Base-by-base conservation (phyloP, 2,888 invertebrate species). In the Agrilus biguttatus region DNA sequence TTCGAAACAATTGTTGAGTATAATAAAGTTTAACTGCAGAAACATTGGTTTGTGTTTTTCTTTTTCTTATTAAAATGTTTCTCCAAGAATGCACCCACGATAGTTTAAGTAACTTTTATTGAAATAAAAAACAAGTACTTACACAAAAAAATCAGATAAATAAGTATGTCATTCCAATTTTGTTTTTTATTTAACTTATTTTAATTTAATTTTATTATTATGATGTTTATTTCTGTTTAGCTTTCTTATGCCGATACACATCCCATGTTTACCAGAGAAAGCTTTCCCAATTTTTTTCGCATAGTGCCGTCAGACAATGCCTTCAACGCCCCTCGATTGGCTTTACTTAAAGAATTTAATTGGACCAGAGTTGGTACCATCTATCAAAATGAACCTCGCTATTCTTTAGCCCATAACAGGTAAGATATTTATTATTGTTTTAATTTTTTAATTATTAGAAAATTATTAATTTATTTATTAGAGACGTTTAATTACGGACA, bases 351-450 rank as follows among this genome's bases (percentile, higher is more conserved):
- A 59, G 80, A 84, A 56, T 98, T 91, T 71, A 95, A 96, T 69
- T 98, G 98, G 98, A 95, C 91, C 1, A 72, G 89, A 46, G 93
- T 98, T 33, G 97, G 95, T 2, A 97, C 96, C 2, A 81, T 98
- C 49, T 97, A 93, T 63, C 95, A 95, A 66, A 95, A 95, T 62
- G 88, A 92, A 56, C 92, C 93, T 0, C 71, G 92, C 65, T 93
- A 92, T 63, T 87, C 92, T 4, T 68, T 95, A 71, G 65, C 66
- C 0, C 66, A 66, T 45, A 66, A 66, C 50, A 60, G 63, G 88
- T 88, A 63, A n/a, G n/a, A n/a, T n/a, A n/a, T n/a, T 74, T 65
- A 43, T 46, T 32, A 34, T 39, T 28, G n/a, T n/a, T n/a, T 17
- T 17, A 17, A 4, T 37, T 45, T 36, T 37, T 21, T 21, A 21